Percentiles rank a stretch among this genome's conserved stretches.
Evolutionary conservation across 2,113 vertebrate genomes (phyloP).

Genomic region (Tragelaphus strepsiceros): DNA sequence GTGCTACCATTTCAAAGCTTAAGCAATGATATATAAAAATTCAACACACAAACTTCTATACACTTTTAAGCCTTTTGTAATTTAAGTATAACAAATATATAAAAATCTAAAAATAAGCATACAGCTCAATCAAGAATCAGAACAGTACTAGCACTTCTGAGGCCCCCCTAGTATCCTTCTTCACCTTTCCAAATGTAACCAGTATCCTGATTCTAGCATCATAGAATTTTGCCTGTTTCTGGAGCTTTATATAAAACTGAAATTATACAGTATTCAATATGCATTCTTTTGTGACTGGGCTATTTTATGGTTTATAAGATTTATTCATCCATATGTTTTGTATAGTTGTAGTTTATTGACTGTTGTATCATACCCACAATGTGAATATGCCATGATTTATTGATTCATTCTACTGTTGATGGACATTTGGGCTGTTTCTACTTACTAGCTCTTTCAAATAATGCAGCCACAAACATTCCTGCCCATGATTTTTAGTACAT

Average conservation of each 20-base stretch:
- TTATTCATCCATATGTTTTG: neutral
- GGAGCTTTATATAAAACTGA: neutral
- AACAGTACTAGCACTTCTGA: neutral
- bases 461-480: neutral
- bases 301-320: neutral
- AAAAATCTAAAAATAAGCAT: neutral
- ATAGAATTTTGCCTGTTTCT: neutral
- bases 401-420: neutral
- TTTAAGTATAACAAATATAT: neutral
- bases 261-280: neutral
- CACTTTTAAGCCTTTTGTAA: neutral
- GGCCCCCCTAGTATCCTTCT: neutral
- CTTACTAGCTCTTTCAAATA: neutral
- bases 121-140: neutral
- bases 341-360: neutral
- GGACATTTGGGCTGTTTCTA: neutral
- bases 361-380: neutral
- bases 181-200: neutral
- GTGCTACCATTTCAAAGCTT: neutral
- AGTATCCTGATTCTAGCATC: neutral
- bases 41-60: neutral
- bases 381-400: neutral
- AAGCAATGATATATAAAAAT: neutral
- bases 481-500: neutral
- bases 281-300: neutral